phyloP scores from a whole-genome alignment of 2,113 vertebrate species.

The Prietella phreatophila region DNA sequence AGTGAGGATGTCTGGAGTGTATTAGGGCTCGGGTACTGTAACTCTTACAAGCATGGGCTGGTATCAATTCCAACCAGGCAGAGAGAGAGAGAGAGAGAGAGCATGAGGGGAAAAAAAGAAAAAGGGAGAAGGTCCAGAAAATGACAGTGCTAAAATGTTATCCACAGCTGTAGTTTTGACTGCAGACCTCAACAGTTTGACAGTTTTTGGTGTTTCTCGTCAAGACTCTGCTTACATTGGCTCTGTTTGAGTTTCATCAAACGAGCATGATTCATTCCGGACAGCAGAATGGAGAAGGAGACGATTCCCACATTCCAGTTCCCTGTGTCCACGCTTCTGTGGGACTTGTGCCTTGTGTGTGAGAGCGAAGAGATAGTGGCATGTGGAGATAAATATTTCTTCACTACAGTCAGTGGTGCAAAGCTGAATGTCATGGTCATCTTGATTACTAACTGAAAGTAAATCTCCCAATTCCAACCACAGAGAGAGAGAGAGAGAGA shows the following conservation, averaged over 20 bases:
- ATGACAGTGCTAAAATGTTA: conserved; percentile 49
- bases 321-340: conserved; percentile 45
- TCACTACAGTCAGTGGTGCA: conserved; percentile 26
- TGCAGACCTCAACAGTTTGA: conserved; percentile 63
- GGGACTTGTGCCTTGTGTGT: conserved; percentile 32
- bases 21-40: conserved; percentile 75
- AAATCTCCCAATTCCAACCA: background rate
- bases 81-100: background rate
- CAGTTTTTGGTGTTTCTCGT: conserved; percentile 61
- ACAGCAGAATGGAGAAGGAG: conserved; percentile 41
- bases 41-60: conserved; percentile 71
- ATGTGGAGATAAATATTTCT: conserved; percentile 38
- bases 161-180: conserved; percentile 64
- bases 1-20: conserved; percentile 76
- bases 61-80: conserved; percentile 64
- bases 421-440: conserved; percentile 14
- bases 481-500: conserved; percentile 4
- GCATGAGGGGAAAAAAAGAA: conserved; percentile 17
- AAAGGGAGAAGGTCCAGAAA: conserved; percentile 35
- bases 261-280: conserved; percentile 63
- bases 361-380: conserved; percentile 6
- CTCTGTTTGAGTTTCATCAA: conserved; percentile 66
- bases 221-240: conserved; percentile 64
- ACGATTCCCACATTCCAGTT: conserved; percentile 44
- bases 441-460: conserved; percentile 20